Conservation (phyloP, 2,113 vertebrate genomes). For the Telmatochromis sp. region DNA sequence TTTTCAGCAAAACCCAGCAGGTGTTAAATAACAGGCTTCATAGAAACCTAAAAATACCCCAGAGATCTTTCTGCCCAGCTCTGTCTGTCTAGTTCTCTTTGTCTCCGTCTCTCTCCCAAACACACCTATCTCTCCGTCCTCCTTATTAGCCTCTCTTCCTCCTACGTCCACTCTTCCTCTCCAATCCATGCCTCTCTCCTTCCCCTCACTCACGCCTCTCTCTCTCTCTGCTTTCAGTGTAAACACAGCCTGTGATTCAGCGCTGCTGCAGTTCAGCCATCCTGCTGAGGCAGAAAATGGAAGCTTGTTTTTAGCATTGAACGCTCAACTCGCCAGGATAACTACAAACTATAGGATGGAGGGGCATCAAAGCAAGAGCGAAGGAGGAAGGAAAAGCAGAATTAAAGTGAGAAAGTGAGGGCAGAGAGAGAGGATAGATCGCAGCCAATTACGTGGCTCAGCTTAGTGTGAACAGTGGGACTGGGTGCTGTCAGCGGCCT, state of each 20-base stretch:
- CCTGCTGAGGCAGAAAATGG: conserved; percentile 20
- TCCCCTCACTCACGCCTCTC: background rate
- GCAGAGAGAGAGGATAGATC: conserved; percentile 21
- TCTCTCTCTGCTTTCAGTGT: background rate
- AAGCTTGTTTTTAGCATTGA: background rate
- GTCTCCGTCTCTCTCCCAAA: background rate
- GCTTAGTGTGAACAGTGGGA: conserved; percentile 55
- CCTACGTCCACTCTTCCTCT: background rate
- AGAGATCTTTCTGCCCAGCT: background rate
- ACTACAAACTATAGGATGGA: background rate
- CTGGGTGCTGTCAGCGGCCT: conserved; percentile 23
- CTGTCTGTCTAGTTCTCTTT: background rate
- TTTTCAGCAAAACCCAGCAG: background rate
- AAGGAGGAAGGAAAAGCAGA: background rate
- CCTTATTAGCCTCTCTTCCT: background rate
- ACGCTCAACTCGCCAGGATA: background rate
- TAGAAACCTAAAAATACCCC: conserved; percentile 5
- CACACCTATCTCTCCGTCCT: background rate
- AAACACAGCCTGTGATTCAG: conserved; percentile 29
- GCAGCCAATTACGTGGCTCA: conserved; percentile 52
- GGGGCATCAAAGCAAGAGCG: background rate
- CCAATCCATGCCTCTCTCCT: background rate
- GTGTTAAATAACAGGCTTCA: conserved; percentile 2
- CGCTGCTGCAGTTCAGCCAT: background rate
- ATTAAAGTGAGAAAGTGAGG: background rate